Conservation (phyloP, 2,113 vertebrate species). For the Pygoscelis adeliae region DNA sequence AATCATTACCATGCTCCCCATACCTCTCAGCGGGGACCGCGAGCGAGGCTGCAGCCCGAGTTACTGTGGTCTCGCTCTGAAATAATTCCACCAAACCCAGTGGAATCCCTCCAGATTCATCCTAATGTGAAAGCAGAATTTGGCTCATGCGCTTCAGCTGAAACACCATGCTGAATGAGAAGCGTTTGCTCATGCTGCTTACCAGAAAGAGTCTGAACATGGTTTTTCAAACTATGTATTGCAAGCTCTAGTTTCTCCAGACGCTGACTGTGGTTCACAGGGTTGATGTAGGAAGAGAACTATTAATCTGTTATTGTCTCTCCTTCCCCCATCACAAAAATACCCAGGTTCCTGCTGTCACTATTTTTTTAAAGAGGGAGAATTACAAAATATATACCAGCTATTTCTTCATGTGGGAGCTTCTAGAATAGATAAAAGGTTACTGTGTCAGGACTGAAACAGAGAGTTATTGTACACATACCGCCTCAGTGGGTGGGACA, state of each 20-base stretch:
- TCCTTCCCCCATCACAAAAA: not conserved
- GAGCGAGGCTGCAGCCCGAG: not conserved
- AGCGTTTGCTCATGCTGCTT: not conserved
- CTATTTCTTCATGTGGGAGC: constrained; percentile 51
- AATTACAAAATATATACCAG: constrained; percentile 13
- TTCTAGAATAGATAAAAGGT: constrained; percentile 33
- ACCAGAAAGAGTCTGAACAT: not conserved
- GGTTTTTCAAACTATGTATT: not conserved
- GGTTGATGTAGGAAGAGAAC: not conserved
- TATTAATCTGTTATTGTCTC: not conserved
- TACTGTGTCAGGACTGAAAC: constrained; percentile 12
- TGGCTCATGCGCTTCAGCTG: not conserved
- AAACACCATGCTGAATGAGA: not conserved
- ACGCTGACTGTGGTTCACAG: not conserved
- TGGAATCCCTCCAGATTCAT: not conserved
- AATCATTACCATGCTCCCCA: not conserved
- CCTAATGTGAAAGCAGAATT: not conserved
- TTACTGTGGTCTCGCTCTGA: not conserved
- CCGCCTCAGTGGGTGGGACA: constrained; percentile 38
- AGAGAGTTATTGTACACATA: not conserved
- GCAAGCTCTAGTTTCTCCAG: not conserved
- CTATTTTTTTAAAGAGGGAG: not conserved
- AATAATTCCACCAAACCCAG: not conserved
- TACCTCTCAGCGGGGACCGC: rapidly evolving
- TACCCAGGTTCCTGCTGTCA: not conserved